phyloP scores from a whole-genome alignment of 2,113 vertebrate species.

The Erythrocercus mccallii region DNA sequence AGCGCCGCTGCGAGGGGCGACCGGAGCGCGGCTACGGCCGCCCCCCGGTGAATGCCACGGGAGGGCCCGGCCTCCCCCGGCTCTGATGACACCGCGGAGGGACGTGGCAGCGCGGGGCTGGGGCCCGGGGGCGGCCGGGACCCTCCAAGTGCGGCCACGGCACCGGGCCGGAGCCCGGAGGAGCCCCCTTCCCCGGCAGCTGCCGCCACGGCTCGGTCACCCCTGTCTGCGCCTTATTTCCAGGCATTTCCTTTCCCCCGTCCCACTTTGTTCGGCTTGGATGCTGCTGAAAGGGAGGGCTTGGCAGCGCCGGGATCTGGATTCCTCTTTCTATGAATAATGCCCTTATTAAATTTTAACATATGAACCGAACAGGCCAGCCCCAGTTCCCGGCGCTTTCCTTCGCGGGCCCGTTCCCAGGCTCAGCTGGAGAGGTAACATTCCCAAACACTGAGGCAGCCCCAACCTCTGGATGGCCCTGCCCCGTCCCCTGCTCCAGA shows the following conservation, averaged over 20 bases:
- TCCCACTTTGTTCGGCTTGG: slow-evolving; percentile 62
- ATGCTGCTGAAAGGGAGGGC: slow-evolving; percentile 60
- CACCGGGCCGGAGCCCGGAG: neutral
- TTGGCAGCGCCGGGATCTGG: slow-evolving; percentile 46
- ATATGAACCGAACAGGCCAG: slow-evolving; percentile 28
- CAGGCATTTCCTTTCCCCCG: slow-evolving; percentile 61
- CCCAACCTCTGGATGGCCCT: neutral
- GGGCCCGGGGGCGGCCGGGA: neutral
- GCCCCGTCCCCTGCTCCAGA: neutral
- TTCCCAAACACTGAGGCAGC: slow-evolving; percentile 50
- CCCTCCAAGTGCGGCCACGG: neutral
- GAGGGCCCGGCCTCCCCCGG: neutral
- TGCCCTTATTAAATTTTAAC: slow-evolving; percentile 63
- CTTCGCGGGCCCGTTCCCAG: neutral
- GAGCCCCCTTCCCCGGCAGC: neutral
- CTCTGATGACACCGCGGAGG: neutral
- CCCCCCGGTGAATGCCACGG: neutral
- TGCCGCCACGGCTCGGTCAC: neutral
- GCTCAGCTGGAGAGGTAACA: slow-evolving; percentile 47
- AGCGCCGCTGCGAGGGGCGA: neutral
- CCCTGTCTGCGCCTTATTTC: slow-evolving; percentile 39
- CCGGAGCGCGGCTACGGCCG: neutral
- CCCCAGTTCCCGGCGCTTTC: slow-evolving; percentile 15
- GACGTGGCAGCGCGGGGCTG: slow-evolving; percentile 25
- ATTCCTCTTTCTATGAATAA: slow-evolving; percentile 66